Base-by-base conservation (phyloP, 1,140 invertebrate species). In the Globodera ellingtonae region DNA sequence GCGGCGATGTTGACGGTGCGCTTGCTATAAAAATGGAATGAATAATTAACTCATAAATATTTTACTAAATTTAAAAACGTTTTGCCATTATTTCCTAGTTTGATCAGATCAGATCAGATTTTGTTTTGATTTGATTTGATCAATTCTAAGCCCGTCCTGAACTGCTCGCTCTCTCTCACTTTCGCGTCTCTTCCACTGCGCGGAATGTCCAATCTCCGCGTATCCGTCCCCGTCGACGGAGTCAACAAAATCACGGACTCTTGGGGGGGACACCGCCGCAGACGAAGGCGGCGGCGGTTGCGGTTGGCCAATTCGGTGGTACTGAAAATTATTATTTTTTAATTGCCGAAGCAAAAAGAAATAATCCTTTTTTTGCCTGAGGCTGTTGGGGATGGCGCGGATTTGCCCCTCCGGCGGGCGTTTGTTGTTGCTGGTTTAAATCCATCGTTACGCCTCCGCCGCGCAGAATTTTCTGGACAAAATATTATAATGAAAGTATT, bases 391-490 rank as follows among this genome's bases (percentile, higher is more conserved):
- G 75, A 44, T 24, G 62, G 62, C 59, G 75, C 47, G 48, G 24
- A 24, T 21, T n/a, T 75, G 46, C n/a, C 46, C 67, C 50, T 35
- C n/a, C 35, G 18, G 44, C 5, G 2, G 15, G 35, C 18, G 9
- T 8, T 47, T 76, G 59, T 35, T 69, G 59, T 13, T 77, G 21
- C 44, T 77, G 46, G 69, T 67, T 67, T 47, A 77, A 67, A 67
- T 77, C 75, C 48, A 77, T 46, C 21, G 75, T 77, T 47, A 77
- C 62, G 21, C 75, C 75, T 35, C 75, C 75, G 21, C 50, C 52
- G 65, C 75, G 75, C 69, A 77, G 48, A 77, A 77, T 77, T 67
- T 77, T 77, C 75, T 77, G 65, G 35, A 69, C 70, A 77, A 76
- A 75, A 75, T 62, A 44, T n/a, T 15, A 9, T 15, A 62, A 75